These are phyloP conservation scores for Euphydryas editha DNA, from an alignment of 2,888 invertebrate genomes.

Conservation along the genomic window DNA sequence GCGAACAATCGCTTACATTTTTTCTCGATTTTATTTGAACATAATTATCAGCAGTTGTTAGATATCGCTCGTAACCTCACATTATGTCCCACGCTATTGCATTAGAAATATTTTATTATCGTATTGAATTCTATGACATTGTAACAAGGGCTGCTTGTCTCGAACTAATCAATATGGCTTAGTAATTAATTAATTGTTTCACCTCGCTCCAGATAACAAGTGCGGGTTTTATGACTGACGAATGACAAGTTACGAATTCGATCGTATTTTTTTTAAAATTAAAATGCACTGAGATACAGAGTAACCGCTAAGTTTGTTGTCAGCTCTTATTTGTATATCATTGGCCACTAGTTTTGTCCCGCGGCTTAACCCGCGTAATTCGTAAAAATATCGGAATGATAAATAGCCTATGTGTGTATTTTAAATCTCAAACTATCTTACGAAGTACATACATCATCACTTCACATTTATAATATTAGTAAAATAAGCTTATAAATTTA, in stretches of 20 bases:
- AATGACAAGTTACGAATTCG: background rate
- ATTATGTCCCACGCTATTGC: constrained; percentile 64
- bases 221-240: constrained; percentile 27
- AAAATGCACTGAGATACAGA: background rate
- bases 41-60: constrained; percentile 65
- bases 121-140: constrained; percentile 8
- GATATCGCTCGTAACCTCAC: constrained; percentile 71
- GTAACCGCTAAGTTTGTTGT: too few species aligned
- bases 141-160: background rate
- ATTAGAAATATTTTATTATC: background rate
- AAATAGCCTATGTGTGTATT: too few species aligned
- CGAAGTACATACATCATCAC: too few species aligned
- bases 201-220: constrained; percentile 45
- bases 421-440: too few species aligned
- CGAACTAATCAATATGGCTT: constrained; percentile 9
- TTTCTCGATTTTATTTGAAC: constrained; percentile 60
- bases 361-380: too few species aligned
- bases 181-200: constrained; percentile 40
- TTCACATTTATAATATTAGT: too few species aligned
- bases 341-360: background rate
- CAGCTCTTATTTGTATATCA: background rate
- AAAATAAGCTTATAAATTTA: too few species aligned
- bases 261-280: background rate
- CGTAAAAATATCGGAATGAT: too few species aligned
- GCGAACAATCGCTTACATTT: constrained; percentile 51